phyloP scores from a whole-genome alignment of 1,140 invertebrate species.

The Carcinoscorpius rotundicauda region DNA sequence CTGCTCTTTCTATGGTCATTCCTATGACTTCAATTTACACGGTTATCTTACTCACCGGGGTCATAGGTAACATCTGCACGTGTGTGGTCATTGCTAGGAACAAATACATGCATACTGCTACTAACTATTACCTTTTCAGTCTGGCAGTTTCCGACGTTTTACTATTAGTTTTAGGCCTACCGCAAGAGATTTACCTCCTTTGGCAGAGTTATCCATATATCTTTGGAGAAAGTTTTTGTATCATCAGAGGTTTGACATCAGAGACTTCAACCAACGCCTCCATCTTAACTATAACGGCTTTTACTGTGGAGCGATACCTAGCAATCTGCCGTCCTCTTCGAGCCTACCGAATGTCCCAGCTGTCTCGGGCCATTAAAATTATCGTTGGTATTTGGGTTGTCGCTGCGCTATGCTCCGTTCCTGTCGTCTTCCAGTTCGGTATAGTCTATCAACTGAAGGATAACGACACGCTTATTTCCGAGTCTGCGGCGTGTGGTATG shows the following conservation, averaged over 20 bases:
- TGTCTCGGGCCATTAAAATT: slow-evolving; percentile 33
- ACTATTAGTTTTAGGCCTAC: slow-evolving; percentile 53
- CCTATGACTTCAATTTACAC: slow-evolving; percentile 39
- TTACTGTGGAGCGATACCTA: slow-evolving; percentile 86
- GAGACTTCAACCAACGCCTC: slow-evolving; percentile 89
- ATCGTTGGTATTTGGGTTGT: slow-evolving; percentile 36
- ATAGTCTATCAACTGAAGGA: slow-evolving; percentile 13
- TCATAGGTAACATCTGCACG: slow-evolving; percentile 45
- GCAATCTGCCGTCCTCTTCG: slow-evolving; percentile 86
- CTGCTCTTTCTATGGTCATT: slow-evolving; percentile 25
- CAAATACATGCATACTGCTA: slow-evolving; percentile 43
- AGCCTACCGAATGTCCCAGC: slow-evolving; percentile 33
- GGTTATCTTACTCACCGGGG: slow-evolving; percentile 39
- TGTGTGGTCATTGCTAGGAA: slow-evolving; percentile 46
- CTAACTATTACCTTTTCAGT: slow-evolving; percentile 86
- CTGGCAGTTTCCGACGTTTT: slow-evolving; percentile 86
- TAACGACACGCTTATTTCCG: background rate
- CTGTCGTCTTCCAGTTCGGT: slow-evolving; percentile 33
- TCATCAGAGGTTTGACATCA: slow-evolving; percentile 64
- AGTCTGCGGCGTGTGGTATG: slow-evolving; percentile 8
- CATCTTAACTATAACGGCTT: slow-evolving; percentile 80
- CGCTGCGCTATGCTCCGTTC: slow-evolving; percentile 31
- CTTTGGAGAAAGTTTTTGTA: slow-evolving; percentile 73
- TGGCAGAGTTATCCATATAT: slow-evolving; percentile 68
- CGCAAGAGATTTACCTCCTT: slow-evolving; percentile 72